A percentile compares a stretch with the other conserved stretches of the same genome.
Conservation (phyloP, 2,113 vertebrate species). For the Epinephelus fuscoguttatus region DNA sequence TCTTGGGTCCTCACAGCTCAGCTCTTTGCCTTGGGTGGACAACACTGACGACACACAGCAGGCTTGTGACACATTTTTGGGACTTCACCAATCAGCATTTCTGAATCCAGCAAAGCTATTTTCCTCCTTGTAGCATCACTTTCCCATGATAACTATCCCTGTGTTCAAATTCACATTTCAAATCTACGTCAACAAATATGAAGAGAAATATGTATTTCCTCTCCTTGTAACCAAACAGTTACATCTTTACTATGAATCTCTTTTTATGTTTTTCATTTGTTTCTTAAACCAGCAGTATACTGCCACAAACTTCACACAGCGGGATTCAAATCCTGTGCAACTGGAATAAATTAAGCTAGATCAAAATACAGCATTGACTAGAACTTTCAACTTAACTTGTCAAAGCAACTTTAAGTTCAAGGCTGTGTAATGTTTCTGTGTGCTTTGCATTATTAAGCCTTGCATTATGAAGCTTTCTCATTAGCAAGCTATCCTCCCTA, state of each 20-base stretch:
- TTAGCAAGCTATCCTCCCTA: not conserved
- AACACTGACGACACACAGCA: conserved; percentile 19
- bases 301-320: not conserved
- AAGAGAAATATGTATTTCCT: not conserved
- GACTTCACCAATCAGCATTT: conserved; percentile 53
- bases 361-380: not conserved
- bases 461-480: not conserved
- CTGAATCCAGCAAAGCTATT: conserved; percentile 57
- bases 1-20: conserved; percentile 50
- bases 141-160: conserved; percentile 6
- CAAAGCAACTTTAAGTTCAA: not conserved
- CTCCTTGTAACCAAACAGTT: not conserved
- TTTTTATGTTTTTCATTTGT: not conserved
- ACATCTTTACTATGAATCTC: not conserved
- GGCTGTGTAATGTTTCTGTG: not conserved
- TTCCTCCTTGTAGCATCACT: conserved; percentile 20
- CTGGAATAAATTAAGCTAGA: not conserved
- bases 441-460: conserved; percentile 5
- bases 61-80: conserved; percentile 37
- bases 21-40: conserved; percentile 33
- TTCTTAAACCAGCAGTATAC: not conserved
- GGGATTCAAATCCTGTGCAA: not conserved
- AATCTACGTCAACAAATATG: too few species aligned
- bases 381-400: not conserved
- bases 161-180: not conserved